Conservation (phyloP, 2,888 invertebrate species). For the Erebia epiphron region DNA sequence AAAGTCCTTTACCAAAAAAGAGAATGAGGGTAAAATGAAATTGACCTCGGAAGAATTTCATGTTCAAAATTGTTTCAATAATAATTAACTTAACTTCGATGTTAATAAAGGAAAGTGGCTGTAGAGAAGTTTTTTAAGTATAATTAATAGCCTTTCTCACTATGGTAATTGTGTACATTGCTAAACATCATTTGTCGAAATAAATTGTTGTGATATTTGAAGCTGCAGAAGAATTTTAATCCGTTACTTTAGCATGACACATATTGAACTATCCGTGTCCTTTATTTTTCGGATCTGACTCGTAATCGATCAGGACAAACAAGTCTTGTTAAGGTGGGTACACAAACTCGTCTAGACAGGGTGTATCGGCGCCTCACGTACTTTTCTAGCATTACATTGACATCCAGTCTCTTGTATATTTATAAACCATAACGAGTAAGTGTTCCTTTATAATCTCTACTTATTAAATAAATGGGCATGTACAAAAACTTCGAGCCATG, state of each 20-base stretch:
- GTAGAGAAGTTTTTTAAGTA: not conserved
- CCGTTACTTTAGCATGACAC: conserved; percentile 9
- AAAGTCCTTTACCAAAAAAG: conserved; percentile 3
- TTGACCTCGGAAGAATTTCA: conserved; percentile 16
- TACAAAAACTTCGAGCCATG: conserved; percentile 21
- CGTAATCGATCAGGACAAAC: conserved; percentile 41
- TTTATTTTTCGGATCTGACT: conserved; percentile 13
- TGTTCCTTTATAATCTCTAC: conserved; percentile 18
- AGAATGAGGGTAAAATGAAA: conserved; percentile 7
- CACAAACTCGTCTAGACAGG: conserved; percentile 45
- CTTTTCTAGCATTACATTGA: conserved; percentile 36
- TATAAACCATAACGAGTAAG: conserved; percentile 33
- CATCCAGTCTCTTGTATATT: conserved; percentile 34
- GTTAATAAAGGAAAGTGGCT: not conserved
- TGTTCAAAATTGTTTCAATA: conserved; percentile 8
- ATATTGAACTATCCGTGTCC: conserved; percentile 1
- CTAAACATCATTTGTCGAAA: not conserved
- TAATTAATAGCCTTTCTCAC: not conserved
- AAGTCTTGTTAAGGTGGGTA: conserved; percentile 43
- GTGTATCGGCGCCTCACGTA: conserved; percentile 40
- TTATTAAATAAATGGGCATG: conserved; percentile 22
- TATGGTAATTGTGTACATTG: not conserved
- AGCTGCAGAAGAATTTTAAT: not conserved
- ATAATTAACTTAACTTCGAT: conserved; percentile 8
- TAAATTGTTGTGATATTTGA: not conserved